Evolutionary conservation across 1,140 invertebrate species (phyloP).

Genomic region (Globodera ellingtonae): DNA sequence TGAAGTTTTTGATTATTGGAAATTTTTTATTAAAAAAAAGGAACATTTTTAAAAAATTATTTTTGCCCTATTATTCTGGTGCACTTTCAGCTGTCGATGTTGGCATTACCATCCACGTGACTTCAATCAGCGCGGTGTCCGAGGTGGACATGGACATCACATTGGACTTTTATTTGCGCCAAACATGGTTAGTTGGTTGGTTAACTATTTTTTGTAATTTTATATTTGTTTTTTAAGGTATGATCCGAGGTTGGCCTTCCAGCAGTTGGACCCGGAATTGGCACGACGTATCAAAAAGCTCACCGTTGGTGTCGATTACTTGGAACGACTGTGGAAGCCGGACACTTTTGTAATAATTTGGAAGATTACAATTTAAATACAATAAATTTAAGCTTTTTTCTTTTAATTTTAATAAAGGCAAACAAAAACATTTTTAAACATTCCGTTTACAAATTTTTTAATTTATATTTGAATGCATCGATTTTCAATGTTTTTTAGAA

Average conservation of each 20-base stretch:
- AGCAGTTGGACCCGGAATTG: constrained; percentile 75
- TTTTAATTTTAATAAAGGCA: no score
- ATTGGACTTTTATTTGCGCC: constrained; percentile 71
- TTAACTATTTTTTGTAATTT: background rate
- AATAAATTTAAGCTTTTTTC: no score
- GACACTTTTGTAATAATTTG: constrained; percentile 73
- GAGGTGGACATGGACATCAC: constrained; percentile 70
- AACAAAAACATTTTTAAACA: no score
- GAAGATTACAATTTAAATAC: background rate
- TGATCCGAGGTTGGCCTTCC: constrained; percentile 87
- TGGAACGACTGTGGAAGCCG: constrained; percentile 96
- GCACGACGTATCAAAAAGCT: constrained; percentile 74
- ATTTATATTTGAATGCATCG: no score
- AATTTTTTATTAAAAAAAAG: constrained; percentile 25
- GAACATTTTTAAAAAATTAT: constrained; percentile 80
- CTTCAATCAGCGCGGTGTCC: constrained; percentile 61
- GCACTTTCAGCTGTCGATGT: constrained; percentile 62
- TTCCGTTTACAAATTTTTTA: no score
- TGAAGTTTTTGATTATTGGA: constrained; percentile 35
- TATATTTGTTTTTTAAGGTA: constrained; percentile 73
- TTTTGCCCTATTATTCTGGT: constrained; percentile 67
- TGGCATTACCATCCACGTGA: constrained; percentile 63
- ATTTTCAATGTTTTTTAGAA: no score
- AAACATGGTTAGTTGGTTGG: constrained; percentile 76
- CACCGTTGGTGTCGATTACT: constrained; percentile 81